Evolutionary conservation across 2,888 invertebrate genomes (phyloP).

Genomic region (Melanostoma scalare): DNA sequence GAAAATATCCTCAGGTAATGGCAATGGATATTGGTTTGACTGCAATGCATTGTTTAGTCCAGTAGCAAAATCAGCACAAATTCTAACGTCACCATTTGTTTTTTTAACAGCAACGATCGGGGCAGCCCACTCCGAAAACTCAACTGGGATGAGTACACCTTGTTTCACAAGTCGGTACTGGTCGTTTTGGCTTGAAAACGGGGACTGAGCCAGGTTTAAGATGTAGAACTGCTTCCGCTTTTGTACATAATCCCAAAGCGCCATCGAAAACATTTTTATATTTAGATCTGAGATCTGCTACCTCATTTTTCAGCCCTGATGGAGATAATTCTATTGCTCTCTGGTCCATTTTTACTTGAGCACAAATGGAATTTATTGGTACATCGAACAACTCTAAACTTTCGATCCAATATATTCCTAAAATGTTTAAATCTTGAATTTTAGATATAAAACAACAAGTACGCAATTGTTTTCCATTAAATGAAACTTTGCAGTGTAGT

Average conservation of each 20-base stretch:
- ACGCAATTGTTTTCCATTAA: conserved; percentile 7
- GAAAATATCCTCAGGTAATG: no score
- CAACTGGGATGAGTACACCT: conserved; percentile 29
- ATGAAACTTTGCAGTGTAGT: conserved; percentile 9
- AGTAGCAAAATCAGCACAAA: no score
- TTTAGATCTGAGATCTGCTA: conserved; percentile 15
- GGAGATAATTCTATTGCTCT: conserved; percentile 10
- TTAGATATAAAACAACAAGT: conserved; percentile 7
- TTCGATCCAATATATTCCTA: conserved; percentile 52
- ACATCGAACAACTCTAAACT: conserved; percentile 46
- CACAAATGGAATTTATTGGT: conserved; percentile 24
- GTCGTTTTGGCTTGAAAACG: conserved; percentile 22
- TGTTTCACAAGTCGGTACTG: conserved; percentile 36
- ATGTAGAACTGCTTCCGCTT: conserved; percentile 30
- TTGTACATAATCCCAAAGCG: conserved; percentile 17
- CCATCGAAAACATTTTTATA: conserved; percentile 26
- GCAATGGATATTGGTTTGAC: no score
- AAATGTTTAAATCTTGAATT: conserved; percentile 32
- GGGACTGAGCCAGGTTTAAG: conserved; percentile 30
- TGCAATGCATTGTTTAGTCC: no score
- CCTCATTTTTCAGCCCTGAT: conserved; percentile 1
- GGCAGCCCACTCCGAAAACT: conserved; percentile 73
- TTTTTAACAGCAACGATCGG: conserved; percentile 61
- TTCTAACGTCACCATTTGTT: conserved; percentile 67
- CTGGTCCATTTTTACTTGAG: conserved; percentile 3